phyloP scores from a whole-genome alignment of 2,113 vertebrate species.

The Periophthalmodon schlosseri region DNA sequence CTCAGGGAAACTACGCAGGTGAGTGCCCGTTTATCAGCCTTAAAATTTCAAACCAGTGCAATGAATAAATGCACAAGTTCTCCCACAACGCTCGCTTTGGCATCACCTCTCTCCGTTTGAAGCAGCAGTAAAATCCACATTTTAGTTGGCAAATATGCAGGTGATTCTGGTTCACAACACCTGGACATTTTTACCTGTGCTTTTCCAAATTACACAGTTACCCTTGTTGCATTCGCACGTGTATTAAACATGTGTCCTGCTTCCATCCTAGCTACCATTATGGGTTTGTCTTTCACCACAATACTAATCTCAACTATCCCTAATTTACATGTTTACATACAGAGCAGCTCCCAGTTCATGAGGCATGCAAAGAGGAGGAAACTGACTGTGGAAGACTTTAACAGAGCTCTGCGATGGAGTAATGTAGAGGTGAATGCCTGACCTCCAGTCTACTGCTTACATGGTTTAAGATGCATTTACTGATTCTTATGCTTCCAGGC shows the following conservation, averaged over 20 bases:
- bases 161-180: too few relatives aligned
- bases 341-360: constrained; percentile 94
- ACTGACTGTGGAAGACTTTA: constrained; percentile 90
- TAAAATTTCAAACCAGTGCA: not conserved
- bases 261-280: too few relatives aligned
- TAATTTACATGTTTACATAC: constrained; percentile 2
- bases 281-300: too few relatives aligned
- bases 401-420: constrained; percentile 89
- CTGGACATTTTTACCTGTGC: too few relatives aligned
- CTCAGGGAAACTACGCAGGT: constrained; percentile 90
- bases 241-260: too few relatives aligned
- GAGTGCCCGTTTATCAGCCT: not conserved
- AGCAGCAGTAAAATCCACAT: too few relatives aligned
- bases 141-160: too few relatives aligned
- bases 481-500: constrained; percentile 63
- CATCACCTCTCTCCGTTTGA: too few relatives aligned
- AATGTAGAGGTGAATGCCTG: constrained; percentile 83
- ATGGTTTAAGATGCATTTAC: not conserved
- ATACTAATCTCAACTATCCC: too few relatives aligned
- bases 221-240: too few relatives aligned
- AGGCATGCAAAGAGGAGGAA: constrained; percentile 87
- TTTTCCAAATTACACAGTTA: too few relatives aligned
- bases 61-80: not conserved
- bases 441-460: not conserved
- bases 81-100: not conserved